Percentiles rank a stretch among this genome's conserved stretches.
Evolutionary conservation across 1,140 invertebrate genomes (phyloP).

Genomic region (Pinna nobilis): DNA sequence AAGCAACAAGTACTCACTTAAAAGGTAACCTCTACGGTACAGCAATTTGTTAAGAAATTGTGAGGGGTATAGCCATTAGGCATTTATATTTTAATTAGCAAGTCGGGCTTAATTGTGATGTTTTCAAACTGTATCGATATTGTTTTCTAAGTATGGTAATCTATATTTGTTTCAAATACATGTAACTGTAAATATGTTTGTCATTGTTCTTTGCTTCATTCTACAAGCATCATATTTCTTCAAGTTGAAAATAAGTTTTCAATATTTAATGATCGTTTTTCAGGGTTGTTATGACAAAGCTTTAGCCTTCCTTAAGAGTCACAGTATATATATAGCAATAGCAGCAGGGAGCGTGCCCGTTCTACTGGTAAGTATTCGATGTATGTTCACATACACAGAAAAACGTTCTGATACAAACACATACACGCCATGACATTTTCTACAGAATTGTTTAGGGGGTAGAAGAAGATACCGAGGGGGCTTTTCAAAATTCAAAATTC

Average conservation of each 20-base stretch:
- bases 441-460: too few relatives aligned
- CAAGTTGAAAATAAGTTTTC: background rate
- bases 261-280: slow-evolving; percentile 15
- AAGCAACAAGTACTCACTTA: too few relatives aligned
- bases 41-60: too few relatives aligned
- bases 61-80: too few relatives aligned
- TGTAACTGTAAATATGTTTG: background rate
- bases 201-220: background rate
- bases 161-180: background rate
- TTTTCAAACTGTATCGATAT: too few relatives aligned
- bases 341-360: slow-evolving; percentile 30
- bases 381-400: background rate
- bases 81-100: too few relatives aligned
- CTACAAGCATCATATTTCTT: background rate
- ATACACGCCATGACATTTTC: too few relatives aligned
- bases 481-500: too few relatives aligned
- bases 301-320: slow-evolving; percentile 28
- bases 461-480: too few relatives aligned
- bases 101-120: too few relatives aligned
- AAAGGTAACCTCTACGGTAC: too few relatives aligned
- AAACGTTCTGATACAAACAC: too few relatives aligned
- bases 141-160: background rate
- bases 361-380: slow-evolving; percentile 31
- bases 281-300: slow-evolving; percentile 43
- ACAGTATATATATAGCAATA: slow-evolving; percentile 40